phyloP scores from a whole-genome alignment of 2,113 vertebrate genomes.

The Dryoscopus gambensis region DNA sequence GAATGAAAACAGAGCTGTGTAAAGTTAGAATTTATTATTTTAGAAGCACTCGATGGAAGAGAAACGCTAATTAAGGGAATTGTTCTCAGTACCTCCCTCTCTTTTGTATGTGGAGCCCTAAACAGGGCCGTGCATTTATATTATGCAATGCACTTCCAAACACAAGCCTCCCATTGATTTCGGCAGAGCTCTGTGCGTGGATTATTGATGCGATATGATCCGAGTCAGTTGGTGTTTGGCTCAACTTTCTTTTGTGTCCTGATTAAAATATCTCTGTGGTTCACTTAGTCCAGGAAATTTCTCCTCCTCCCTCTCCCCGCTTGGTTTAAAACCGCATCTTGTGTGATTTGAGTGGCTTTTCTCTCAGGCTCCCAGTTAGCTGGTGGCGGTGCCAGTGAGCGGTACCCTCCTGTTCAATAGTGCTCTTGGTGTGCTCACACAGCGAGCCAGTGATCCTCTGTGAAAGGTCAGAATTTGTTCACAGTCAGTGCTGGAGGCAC shows the following conservation, averaged over 20 bases:
- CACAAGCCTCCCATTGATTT: constrained; percentile 46
- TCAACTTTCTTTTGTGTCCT: constrained; percentile 26
- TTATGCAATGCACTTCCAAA: not conserved
- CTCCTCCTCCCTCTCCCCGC: not conserved
- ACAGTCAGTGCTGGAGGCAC: not conserved
- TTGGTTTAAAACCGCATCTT: not conserved
- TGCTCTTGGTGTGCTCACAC: not conserved
- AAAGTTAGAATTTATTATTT: not conserved
- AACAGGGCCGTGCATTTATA: not conserved
- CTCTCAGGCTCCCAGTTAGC: not conserved
- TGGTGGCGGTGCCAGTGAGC: not conserved
- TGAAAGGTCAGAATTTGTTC: not conserved
- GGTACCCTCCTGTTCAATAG: fast-evolving
- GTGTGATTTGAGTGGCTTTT: not conserved
- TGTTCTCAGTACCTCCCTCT: not conserved
- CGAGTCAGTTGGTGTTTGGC: constrained; percentile 32
- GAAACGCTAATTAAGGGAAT: constrained; percentile 11
- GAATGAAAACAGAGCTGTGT: constrained; percentile 8
- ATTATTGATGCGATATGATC: constrained; percentile 43
- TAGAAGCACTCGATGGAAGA: not conserved
- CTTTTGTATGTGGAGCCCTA: not conserved
- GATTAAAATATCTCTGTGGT: constrained; percentile 25
- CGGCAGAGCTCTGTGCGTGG: not conserved
- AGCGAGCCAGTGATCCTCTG: not conserved
- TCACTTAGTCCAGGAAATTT: not conserved